Evolutionary conservation across 2,888 invertebrate genomes (phyloP), one percentile per base, ranked within the genome.

Genomic region (Nematopogon swammerdamellus): DNA sequence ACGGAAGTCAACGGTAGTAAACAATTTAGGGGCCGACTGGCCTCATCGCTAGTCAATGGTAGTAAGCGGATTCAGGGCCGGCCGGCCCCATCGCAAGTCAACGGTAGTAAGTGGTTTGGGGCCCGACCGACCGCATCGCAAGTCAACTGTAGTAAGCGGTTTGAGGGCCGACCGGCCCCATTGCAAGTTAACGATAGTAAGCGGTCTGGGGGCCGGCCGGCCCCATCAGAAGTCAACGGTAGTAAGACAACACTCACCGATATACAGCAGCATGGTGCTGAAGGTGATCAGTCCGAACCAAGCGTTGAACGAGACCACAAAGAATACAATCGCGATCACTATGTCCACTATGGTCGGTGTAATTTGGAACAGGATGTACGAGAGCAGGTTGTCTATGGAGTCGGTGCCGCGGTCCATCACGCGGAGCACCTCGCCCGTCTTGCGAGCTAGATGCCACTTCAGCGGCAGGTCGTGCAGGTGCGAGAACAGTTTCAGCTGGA

Each of bases 331-430:
- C 1, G 98, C 98, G 2, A 99, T 84, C 0, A 95, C 46, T 52
- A 99, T 95, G 66, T 99, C 98, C 14, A 92, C 74, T 51, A 99
- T 85, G 0, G 97, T 97, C 0, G 98, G 98, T 0, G 89, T 67
- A 57, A 99, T 97, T 45, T 93, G 93, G 74, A 97, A 97, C 44
- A 97, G 75, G 46, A 97, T 90, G 64, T 91, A 95, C 61, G 91
- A 95, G 1, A 98, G 82, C 10, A 99, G 81, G 68, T 91, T 95
- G 72, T 97, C 96, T 58, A 98, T 95, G 49, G 96, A 96, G 60
- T 93, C 95, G 0, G 97, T 97, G 56, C 98, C 98, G 53, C 98
- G 83, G 72, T 99, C 98, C 92, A 99, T 97, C 0, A 98, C 89
- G 30, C 97, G 81, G 2, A 98, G 77, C 1, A 99, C 96, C 79